Evolutionary conservation across 2,797 vertebrate species (phyloP), one percentile per base, ranked within the genome.

Genomic region (Sebastes hopkinsi): DNA sequence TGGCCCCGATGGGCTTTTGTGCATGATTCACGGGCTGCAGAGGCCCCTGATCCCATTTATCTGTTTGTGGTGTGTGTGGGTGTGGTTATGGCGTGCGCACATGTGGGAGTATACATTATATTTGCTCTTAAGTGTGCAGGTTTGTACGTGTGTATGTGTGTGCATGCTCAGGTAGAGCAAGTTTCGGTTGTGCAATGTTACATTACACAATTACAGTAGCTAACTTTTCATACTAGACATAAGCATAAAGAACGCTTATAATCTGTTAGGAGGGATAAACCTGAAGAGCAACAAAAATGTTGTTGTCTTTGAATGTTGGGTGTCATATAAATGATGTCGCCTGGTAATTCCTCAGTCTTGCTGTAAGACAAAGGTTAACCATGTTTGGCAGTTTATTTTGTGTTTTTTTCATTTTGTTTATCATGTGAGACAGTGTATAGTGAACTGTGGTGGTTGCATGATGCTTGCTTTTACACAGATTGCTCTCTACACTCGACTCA

Each of bases 41-140:
- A 93, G 93, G 92, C 70, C 95, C 92, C 89, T 95, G 92, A 95
- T 95, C 96, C 94, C 92, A 95, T 93, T 96, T 96, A 95, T 96
- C 89, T 95, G 92, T 96, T 93, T 96, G 58, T 68, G 56, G 96
- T 95, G 95, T 96, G 95, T 80, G 70, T 73, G 67, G 20, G 27
- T 75, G 29, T 66, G 65, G 76, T 62, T 72, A 46, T 77, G 54
- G 18, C 38, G 29, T 75, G 58, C 66, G 67, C 30, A 68, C 67
- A 30, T 68, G 56, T 81, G 16, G 58, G 50, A 77, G 22, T 61
- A 30, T 34, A 27, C 67, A 30, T 76, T 56, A 32, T 27, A 60
- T 65, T 65, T 75, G 32, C 18, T 25, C 11, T 55, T 67, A 25
- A 59, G 29, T 70, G 27, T 67, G 34, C n/a, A 36, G 54, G 65